Evolutionary conservation across 2,888 invertebrate species (phyloP), one percentile per base, ranked within the genome.

Genomic region (Polymixis flavicincta): DNA sequence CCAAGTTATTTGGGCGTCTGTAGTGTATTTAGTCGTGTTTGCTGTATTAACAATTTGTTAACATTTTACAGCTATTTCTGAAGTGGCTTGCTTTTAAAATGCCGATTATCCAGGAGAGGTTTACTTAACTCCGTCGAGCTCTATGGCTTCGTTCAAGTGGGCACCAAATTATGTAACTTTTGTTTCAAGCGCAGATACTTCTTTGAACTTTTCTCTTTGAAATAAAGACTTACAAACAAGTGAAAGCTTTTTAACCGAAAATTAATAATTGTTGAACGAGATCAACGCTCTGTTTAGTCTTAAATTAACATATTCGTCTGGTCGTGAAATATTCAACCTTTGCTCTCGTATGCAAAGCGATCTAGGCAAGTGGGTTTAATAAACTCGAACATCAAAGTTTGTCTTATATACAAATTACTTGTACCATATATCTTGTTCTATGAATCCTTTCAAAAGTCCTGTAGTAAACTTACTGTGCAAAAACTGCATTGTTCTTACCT

Each of bases 401-500:
- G 52, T 72, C 42, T 61, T 28, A 25, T 28, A 32, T 54, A 6
- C 6, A 37, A 37, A 37, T 37, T 37, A 37, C 37, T 37, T 37
- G 37, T 37, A 37, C 37, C 6, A 37, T 5, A 37, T 37, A 5
- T 37, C 37, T 37, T 37, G 37, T 37, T 32, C 37, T 37, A 37
- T 37, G 37, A 5, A 37, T 5, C n/a, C 6, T 65, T 52, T 57
- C 13, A 32, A 42, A 70, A 48, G 37, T 54, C 7, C 22, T 54
- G 1, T 25, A 55, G n/a, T 28, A 14, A 32, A 70, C 78, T 73
- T 64, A 82, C 78, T 37, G 68, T 60, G 14, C 32, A 55, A 50
- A 71, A 48, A 48, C 50, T 42, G 37, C 45, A 63, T 25, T 42
- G 57, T 55, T 57, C 86, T 84, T 84, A 86, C 84, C 84, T 84